phyloP scores from a whole-genome alignment of 2,113 vertebrate species.

The Oreotrochilus melanogaster region DNA sequence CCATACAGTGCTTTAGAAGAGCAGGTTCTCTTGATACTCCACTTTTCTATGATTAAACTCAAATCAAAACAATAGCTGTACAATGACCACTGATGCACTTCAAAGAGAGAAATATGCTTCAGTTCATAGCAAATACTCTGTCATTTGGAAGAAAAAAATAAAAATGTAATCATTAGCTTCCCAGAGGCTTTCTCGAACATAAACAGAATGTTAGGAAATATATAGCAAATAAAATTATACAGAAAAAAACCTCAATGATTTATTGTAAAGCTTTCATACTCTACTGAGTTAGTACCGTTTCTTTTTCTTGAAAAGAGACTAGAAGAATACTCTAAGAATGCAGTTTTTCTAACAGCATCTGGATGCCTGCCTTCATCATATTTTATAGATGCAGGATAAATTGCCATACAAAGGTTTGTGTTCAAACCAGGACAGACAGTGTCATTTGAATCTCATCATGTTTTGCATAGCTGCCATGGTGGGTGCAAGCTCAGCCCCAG shows the following conservation, averaged over 20 bases:
- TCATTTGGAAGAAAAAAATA: constrained; percentile 51
- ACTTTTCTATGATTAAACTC: constrained; percentile 77
- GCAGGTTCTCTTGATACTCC: constrained; percentile 80
- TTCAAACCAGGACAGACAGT: constrained; percentile 58
- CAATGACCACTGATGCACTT: constrained; percentile 69
- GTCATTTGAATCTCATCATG: constrained; percentile 70
- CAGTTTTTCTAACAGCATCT: constrained; percentile 72
- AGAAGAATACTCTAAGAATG: constrained; percentile 56
- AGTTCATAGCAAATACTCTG: constrained; percentile 32
- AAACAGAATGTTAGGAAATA: constrained; percentile 59
- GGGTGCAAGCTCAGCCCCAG: constrained; percentile 39
- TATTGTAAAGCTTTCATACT: constrained; percentile 56
- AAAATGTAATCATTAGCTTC: constrained; percentile 60
- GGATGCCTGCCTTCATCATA: constrained; percentile 73
- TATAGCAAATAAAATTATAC: constrained; percentile 41
- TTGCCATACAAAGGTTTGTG: constrained; percentile 64
- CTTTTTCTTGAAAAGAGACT: constrained; percentile 68
- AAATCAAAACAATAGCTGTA: constrained; percentile 74
- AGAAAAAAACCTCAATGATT: constrained; percentile 35
- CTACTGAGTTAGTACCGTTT: constrained; percentile 71
- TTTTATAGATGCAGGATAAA: constrained; percentile 78
- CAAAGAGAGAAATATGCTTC: constrained; percentile 65
- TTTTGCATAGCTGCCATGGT: constrained; percentile 58
- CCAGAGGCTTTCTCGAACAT: constrained; percentile 52
- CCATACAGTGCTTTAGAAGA: constrained; percentile 78